Evolutionary conservation across 2,888 invertebrate species (phyloP).

Genomic region (Cryptops parisi): DNA sequence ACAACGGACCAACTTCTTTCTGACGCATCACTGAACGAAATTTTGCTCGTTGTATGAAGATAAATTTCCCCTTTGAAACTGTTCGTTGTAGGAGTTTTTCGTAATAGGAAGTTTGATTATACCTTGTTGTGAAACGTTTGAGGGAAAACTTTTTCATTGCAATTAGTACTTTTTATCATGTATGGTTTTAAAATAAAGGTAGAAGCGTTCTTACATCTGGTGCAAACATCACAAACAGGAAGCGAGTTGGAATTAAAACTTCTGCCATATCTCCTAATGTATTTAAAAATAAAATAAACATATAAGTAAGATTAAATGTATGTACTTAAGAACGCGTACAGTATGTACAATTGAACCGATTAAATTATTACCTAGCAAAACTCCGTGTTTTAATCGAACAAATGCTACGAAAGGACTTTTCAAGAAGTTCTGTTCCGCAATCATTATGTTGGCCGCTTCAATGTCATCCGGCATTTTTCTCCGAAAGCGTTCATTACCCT

Average conservation of each 20-base stretch:
- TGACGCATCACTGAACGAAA: too few species aligned
- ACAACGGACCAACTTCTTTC: too few species aligned
- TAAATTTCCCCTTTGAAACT: too few species aligned
- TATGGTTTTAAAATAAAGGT: too few species aligned
- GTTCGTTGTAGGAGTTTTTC: too few species aligned
- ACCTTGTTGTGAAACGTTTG: too few species aligned
- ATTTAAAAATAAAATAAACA: too few species aligned
- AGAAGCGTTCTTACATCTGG: conserved; percentile 27
- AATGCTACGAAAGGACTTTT: conserved; percentile 22
- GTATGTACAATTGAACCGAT: neutral
- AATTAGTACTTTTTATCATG: too few species aligned
- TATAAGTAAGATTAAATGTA: neutral
- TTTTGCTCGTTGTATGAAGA: too few species aligned
- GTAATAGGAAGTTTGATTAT: too few species aligned
- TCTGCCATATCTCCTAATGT: conserved; percentile 26
- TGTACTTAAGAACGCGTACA: neutral
- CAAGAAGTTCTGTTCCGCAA: conserved; percentile 23
- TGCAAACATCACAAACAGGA: conserved; percentile 31
- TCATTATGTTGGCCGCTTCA: conserved; percentile 24
- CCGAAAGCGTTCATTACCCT: conserved; percentile 22
- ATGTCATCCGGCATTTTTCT: conserved; percentile 24
- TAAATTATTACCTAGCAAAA: conserved; percentile 23
- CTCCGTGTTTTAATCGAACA: conserved; percentile 24
- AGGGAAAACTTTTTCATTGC: too few species aligned
- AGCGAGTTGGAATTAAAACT: conserved; percentile 29